phyloP scores from a whole-genome alignment of 1,140 invertebrate species.

The Patella vulgata region DNA sequence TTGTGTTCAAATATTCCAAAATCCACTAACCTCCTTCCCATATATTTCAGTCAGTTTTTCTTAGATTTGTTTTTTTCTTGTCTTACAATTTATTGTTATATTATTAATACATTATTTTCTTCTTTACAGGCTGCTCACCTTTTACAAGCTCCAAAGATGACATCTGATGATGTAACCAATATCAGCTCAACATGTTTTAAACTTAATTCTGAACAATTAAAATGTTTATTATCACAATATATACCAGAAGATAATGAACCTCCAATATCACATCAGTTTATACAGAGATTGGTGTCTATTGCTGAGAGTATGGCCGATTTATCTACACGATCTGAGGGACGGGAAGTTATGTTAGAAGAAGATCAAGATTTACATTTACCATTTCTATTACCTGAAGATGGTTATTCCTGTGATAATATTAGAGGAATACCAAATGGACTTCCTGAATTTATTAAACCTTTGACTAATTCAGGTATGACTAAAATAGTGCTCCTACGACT shows the following conservation, averaged over 20 bases:
- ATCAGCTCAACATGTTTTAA: constrained; percentile 96
- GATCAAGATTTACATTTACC: constrained; percentile 88
- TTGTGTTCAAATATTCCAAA: no score
- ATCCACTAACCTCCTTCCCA: no score
- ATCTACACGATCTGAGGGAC: constrained; percentile 86
- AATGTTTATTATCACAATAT: constrained; percentile 81
- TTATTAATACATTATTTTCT: not conserved
- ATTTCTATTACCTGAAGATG: constrained; percentile 94
- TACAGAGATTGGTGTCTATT: constrained; percentile 72
- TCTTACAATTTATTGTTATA: not conserved
- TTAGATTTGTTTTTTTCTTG: no score
- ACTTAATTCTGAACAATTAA: constrained; percentile 94
- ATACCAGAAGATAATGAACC: constrained; percentile 76
- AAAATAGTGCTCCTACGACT: no score
- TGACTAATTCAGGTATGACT: constrained; percentile 78
- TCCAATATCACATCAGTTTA: constrained; percentile 67
- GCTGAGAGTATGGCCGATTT: constrained; percentile 95
- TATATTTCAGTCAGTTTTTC: no score
- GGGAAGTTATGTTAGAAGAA: constrained; percentile 78
- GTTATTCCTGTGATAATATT: constrained; percentile 97
- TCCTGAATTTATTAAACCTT: constrained; percentile 88
- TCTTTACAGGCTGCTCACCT: constrained; percentile 67
- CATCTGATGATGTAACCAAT: constrained; percentile 88
- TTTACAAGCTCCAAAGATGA: constrained; percentile 83
- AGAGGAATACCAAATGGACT: constrained; percentile 87